Base-by-base conservation (phyloP, 1,140 invertebrate genomes). In the Argopecten irradians region DNA sequence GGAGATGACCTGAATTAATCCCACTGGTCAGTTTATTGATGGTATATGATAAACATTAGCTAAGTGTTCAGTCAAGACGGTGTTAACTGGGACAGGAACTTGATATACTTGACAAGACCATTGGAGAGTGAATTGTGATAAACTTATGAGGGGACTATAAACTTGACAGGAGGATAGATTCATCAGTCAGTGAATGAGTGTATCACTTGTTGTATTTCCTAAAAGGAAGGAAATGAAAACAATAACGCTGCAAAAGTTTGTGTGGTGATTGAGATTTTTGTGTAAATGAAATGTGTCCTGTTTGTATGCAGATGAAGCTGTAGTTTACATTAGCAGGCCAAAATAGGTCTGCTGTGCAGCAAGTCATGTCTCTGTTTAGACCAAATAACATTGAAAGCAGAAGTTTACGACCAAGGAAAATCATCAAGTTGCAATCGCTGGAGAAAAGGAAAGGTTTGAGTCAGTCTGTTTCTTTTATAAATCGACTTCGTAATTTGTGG, bases 401-500 rank as follows among this genome's bases (percentile, higher is more conserved):
- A 28, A 83, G 55, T 34, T 55, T 87, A 41, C 89, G 83, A 11
- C 89, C 88, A 13, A 16, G 89, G 14, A 90, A 89, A 84, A 87
- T 89, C 34, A 85, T 90, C n/a, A 71, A 87, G 9, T 87, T 89
- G 34, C 89, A 88, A 46, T 87, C 88, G 16, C 83, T 90, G 36
- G 87, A 88, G 83, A 92, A 89, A 87, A 89, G 88, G 84, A 90
- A 89, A 39, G 86, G 85, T 3, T 82, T 92, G 11, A 92, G 89
- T 46, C 85, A 87, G 34, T 88, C 88, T 84, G 33, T 89, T 22
- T 90, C 90, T 32, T 90, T 88, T 84, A 87, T 88, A 82, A 90
- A 87, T 85, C 86, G 90, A 34, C 88, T 90, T 32, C 87, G 90
- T n/a, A 91, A 93, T 82, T 86, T 92, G 34, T 85, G 90, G 33